A percentile compares a stretch with the other conserved stretches of the same genome.
Evolutionary conservation across 1,140 invertebrate genomes (phyloP).

Genomic region (Polyergus mexicanus): DNA sequence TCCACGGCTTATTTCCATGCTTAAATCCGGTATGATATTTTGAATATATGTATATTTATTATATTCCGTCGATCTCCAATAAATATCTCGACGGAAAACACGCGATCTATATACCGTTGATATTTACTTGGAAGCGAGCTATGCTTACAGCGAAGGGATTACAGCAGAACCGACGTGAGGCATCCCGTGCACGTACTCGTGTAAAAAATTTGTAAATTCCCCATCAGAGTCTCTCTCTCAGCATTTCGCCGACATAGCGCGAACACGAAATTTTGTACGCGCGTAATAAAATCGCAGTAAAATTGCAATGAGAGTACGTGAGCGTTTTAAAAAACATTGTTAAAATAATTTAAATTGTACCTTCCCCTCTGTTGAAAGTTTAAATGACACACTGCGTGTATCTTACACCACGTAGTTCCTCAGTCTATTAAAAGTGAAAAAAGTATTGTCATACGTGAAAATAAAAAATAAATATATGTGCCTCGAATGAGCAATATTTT

Average conservation of each 20-base stretch:
- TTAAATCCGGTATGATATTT: constrained; percentile 25
- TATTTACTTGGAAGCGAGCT: constrained; percentile 12
- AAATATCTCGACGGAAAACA: constrained; percentile 37
- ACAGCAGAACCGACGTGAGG: background rate
- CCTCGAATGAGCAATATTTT: background rate
- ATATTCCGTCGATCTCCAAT: constrained; percentile 3
- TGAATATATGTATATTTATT: constrained; percentile 24
- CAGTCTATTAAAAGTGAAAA: constrained; percentile 4
- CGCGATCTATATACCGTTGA: constrained; percentile 40
- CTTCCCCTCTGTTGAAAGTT: background rate
- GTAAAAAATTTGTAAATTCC: constrained; percentile 40
- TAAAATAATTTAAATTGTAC: constrained; percentile 25
- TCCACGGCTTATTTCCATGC: too few relatives aligned
- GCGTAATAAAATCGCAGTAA: constrained; percentile 40
- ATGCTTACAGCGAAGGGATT: background rate
- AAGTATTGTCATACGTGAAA: background rate
- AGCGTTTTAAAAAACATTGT: constrained; percentile 14
- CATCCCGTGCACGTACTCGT: background rate
- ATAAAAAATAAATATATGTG: background rate
- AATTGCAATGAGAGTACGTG: constrained; percentile 23
- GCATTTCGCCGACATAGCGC: background rate
- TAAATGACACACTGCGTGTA: background rate
- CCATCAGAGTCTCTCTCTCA: background rate
- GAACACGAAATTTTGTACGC: constrained; percentile 21
- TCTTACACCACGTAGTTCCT: too few relatives aligned